phyloP scores from a whole-genome alignment of 2,888 invertebrate species.

The Resseliella maxima region DNA sequence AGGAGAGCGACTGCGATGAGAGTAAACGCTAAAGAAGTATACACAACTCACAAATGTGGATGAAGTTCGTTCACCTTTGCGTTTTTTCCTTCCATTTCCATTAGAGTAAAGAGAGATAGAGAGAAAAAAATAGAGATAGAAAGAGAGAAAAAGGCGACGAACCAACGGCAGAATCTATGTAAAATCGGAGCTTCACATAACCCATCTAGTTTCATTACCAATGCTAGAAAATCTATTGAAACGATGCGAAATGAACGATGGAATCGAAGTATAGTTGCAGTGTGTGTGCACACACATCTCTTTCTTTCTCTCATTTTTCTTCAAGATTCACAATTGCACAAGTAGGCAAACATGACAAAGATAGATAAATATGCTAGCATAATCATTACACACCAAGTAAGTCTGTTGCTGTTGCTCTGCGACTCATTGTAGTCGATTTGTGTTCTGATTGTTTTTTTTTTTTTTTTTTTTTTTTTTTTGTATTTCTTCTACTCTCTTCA shows the following conservation, averaged over 20 bases:
- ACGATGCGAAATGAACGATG: constrained; percentile 21
- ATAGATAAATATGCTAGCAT: constrained; percentile 26
- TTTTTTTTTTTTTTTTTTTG: neutral
- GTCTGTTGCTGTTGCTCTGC: neutral
- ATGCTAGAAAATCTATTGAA: constrained; percentile 53
- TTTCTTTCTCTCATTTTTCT: neutral
- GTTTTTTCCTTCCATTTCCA: neutral
- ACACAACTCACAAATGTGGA: neutral
- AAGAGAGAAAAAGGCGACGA: neutral
- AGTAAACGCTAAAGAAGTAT: neutral
- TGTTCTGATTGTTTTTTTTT: neutral
- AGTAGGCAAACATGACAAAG: neutral
- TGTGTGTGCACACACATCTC: neutral
- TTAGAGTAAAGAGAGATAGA: neutral
- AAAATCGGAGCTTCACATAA: constrained; percentile 31
- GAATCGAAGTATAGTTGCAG: constrained; percentile 19
- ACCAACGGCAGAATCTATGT: neutral
- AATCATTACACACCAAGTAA: constrained; percentile 31
- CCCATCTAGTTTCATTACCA: constrained; percentile 28
- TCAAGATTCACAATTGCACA: neutral
- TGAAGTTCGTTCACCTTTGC: constrained; percentile 43
- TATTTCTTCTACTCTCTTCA: neutral
- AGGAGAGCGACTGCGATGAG: neutral
- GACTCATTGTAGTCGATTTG: neutral
- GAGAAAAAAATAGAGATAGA: too few species aligned